Evolutionary conservation across 2,888 invertebrate genomes (phyloP).

Genomic region (Torymus auratus): DNA sequence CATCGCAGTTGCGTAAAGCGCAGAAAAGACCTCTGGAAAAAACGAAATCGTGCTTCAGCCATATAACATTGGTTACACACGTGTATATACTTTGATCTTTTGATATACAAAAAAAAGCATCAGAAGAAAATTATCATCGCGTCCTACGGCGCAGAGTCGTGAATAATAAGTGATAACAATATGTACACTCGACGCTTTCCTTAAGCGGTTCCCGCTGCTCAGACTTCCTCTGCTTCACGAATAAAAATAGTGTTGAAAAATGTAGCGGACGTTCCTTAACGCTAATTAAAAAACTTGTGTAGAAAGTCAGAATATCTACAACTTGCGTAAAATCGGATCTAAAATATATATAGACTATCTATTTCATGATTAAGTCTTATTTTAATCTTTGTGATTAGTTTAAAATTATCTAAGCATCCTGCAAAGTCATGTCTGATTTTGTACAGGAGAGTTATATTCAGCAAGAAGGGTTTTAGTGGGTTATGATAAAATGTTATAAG

Average conservation of each 20-base stretch:
- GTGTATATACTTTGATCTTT: constrained; percentile 35
- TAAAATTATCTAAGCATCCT: not conserved
- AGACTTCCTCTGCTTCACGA: constrained; percentile 63
- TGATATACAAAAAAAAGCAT: constrained; percentile 15
- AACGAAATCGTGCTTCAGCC: constrained; percentile 53
- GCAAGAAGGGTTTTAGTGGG: constrained; percentile 56
- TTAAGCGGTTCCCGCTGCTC: constrained; percentile 65
- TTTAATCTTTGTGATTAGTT: too few relatives aligned
- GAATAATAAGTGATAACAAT: constrained; percentile 4
- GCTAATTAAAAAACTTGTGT: constrained; percentile 39
- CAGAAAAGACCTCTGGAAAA: constrained; percentile 53
- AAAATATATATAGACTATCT: not conserved
- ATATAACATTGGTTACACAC: constrained; percentile 26
- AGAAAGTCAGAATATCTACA: constrained; percentile 34
- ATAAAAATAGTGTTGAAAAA: constrained; percentile 51
- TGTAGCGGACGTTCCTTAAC: constrained; percentile 44
- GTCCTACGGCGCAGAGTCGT: constrained; percentile 4
- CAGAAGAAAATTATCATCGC: constrained; percentile 24
- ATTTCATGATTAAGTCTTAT: not conserved
- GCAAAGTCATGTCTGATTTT: constrained; percentile 37
- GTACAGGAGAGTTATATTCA: constrained; percentile 53
- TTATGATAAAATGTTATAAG: constrained; percentile 10
- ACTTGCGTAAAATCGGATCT: constrained; percentile 21
- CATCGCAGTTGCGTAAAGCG: constrained; percentile 56
- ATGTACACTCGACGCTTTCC: constrained; percentile 52